Base-by-base conservation (phyloP, 2,888 invertebrate species). In the Aleiodes testaceus region DNA sequence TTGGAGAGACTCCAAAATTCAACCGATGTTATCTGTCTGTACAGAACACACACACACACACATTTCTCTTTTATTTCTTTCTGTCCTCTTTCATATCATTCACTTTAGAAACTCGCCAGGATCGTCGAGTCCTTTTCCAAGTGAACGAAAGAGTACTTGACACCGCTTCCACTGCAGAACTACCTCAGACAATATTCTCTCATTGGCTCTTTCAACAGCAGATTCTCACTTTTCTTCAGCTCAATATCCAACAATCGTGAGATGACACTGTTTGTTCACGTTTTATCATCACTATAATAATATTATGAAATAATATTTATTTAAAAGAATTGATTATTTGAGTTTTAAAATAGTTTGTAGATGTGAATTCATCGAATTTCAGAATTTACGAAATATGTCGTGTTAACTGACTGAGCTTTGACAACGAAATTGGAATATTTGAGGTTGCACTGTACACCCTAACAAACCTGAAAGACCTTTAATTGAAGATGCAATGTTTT, bases 1-100 rank as follows among this genome's bases (percentile, higher is more conserved):
- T 80, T 86, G 87, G 86, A 86, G 81, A 80, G 82, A 77, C 81
- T 87, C 86, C 87, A 87, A 86, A 85, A 86, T 82, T 80, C 84
- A 81, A 80, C 79, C 80, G 80, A 80, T 80, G 83, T 82, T 82
- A 84, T 82, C 83, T 84, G 82, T 82, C 80, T 78, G 73, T 77
- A 16, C 14, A 80, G 77, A 79, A 78, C 75, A 70, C 72, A 73
- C 70, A 69, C 45, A 30, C 55, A 45, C 30, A 55, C 64, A n/a
- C 49, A 66, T 65, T 68, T 61, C 47, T 65, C 64, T 53, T n/a
- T 45, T 52, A 26, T 68, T 61, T 49, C 47, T 50, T 18, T 53
- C 50, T 65, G 63, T 53, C 16, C 22, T 61, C 42, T 55, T 55
- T 72, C 59, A 73, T 47, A 44, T 66, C 63, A 22, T 52, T 69